These are phyloP conservation scores for Notocelia uddmanniana DNA, from an alignment of 2,888 invertebrate genomes.

Conservation along the genomic window DNA sequence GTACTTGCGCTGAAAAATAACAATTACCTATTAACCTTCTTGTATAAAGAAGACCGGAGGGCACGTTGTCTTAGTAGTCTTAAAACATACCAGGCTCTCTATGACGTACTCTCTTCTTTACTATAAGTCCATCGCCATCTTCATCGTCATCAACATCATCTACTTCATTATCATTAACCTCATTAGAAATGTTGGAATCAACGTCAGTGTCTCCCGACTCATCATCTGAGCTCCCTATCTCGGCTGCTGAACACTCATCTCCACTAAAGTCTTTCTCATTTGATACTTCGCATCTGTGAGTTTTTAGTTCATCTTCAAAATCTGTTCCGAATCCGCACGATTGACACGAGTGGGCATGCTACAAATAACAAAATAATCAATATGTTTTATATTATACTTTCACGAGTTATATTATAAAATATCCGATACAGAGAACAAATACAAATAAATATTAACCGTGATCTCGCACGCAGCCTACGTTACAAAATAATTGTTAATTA, in stretches of 20 bases:
- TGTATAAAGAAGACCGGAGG: background rate
- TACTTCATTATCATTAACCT: constrained; percentile 52
- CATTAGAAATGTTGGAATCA: constrained; percentile 63
- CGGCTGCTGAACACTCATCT: constrained; percentile 60
- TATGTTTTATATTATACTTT: no score
- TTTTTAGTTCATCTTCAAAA: constrained; percentile 48
- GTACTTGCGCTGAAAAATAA: constrained; percentile 50
- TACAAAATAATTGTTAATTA: no score
- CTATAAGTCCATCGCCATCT: constrained; percentile 17
- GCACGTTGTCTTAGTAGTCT: background rate
- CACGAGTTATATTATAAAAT: no score
- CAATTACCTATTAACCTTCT: background rate
- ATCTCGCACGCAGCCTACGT: no score
- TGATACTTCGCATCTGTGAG: constrained; percentile 51
- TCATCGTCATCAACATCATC: constrained; percentile 22
- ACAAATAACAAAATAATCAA: constrained; percentile 31
- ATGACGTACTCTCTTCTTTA: constrained; percentile 49
- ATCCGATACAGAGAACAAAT: no score
- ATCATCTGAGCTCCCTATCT: constrained; percentile 54
- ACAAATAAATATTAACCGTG: no score
- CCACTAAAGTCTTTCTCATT: constrained; percentile 52
- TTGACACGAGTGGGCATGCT: constrained; percentile 52
- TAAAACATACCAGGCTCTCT: constrained; percentile 52
- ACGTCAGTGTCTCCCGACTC: constrained; percentile 53
- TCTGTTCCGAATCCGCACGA: constrained; percentile 56